phyloP scores from a whole-genome alignment of 2,113 vertebrate genomes.

The human region GRCh38 chr12:22843001-22843500 shows the following conservation, averaged over 20 bases:
- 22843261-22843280: neutral
- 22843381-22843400: neutral
- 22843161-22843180: neutral
- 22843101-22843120: neutral
- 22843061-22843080: neutral
- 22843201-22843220: neutral
- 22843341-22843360: neutral
- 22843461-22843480: neutral
- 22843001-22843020: neutral
- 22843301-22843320: neutral
- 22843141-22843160: neutral
- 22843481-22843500: neutral
- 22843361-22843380: neutral
- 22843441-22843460: neutral
- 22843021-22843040: neutral
- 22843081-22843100: neutral
- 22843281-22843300: neutral
- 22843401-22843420: neutral
- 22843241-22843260: neutral
- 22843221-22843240: neutral
- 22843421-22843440: neutral
- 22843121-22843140: neutral
- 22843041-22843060: neutral
- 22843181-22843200: neutral
- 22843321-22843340: neutral